Conservation (phyloP, 2,113 vertebrate species). For the Rhinoderma darwinii region DNA sequence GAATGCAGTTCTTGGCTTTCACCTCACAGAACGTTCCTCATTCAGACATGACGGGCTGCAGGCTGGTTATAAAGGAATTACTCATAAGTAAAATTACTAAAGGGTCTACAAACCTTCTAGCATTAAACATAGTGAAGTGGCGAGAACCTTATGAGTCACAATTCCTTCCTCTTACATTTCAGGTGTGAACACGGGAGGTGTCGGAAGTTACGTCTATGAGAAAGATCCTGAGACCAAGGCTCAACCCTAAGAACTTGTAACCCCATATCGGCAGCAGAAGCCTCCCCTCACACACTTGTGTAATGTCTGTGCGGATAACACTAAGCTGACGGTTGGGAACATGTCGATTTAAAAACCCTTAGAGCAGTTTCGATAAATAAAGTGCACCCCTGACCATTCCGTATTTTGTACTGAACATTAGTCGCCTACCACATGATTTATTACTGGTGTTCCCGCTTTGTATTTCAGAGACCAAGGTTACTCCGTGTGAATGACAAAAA, state of each 20-base stretch:
- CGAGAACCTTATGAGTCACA: background rate
- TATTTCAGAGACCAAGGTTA: background rate
- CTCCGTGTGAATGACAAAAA: background rate
- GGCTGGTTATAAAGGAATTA: no score
- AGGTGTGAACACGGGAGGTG: constrained; percentile 97
- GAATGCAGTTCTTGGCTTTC: background rate
- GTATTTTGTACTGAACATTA: background rate
- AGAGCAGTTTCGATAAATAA: background rate
- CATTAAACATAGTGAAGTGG: background rate
- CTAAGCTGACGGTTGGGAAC: constrained; percentile 61
- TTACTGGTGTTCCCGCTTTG: background rate
- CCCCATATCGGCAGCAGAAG: background rate
- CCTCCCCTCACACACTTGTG: background rate
- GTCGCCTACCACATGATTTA: background rate
- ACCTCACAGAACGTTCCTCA: background rate
- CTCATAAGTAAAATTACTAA: no score
- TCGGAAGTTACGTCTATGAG: constrained; percentile 97
- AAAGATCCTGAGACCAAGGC: constrained; percentile 85
- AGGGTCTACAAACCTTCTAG: background rate
- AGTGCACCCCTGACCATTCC: background rate
- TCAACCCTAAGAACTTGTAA: constrained; percentile 77
- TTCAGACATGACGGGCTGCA: no score
- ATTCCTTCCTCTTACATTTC: constrained; percentile 53
- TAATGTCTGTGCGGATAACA: constrained; percentile 50
- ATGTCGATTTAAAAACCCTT: constrained; percentile 3